These are phyloP conservation scores for Sericinus montela DNA, from an alignment of 2,888 invertebrate genomes.

Conservation along the genomic window DNA sequence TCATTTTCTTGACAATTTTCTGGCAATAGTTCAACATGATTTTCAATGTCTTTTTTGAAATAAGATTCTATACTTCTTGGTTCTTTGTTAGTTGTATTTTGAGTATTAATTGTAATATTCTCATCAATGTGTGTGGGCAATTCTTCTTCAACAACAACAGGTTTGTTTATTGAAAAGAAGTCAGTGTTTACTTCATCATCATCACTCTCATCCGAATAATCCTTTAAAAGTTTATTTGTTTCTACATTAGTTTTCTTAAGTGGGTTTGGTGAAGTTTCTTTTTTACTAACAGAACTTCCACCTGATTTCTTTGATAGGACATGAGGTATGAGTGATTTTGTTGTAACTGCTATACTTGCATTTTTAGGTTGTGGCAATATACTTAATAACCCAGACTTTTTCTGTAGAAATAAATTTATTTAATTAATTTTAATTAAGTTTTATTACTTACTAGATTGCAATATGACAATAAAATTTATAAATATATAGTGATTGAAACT, in stretches of 20 bases:
- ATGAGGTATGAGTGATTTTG: slow-evolving; percentile 65
- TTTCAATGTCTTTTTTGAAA: slow-evolving; percentile 49
- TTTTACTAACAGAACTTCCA: slow-evolving; percentile 38
- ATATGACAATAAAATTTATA: no score
- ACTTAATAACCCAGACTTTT: slow-evolving; percentile 82
- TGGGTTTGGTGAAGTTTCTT: slow-evolving; percentile 33
- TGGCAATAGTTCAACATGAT: slow-evolving; percentile 27
- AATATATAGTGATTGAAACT: slow-evolving; percentile 1
- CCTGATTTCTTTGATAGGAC: slow-evolving; percentile 60
- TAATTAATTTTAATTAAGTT: no score
- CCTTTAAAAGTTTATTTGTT: slow-evolving; percentile 33
- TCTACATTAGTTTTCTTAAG: slow-evolving; percentile 39
- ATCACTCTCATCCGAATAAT: slow-evolving; percentile 68
- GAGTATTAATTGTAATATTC: slow-evolving; percentile 18
- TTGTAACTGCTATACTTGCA: slow-evolving; percentile 40
- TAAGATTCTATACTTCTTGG: slow-evolving; percentile 53
- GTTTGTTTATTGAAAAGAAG: slow-evolving; percentile 76
- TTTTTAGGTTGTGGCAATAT: slow-evolving; percentile 84
- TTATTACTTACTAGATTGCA: no score
- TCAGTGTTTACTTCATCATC: slow-evolving; percentile 74
- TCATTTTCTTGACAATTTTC: slow-evolving; percentile 25
- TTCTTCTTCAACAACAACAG: slow-evolving; percentile 57
- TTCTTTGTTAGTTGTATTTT: slow-evolving; percentile 27
- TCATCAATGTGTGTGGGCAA: slow-evolving; percentile 50
- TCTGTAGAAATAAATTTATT: slow-evolving; percentile 53